Evolutionary conservation across 2,888 invertebrate species (phyloP).

Genomic region (Protophormia terraenovae): DNA sequence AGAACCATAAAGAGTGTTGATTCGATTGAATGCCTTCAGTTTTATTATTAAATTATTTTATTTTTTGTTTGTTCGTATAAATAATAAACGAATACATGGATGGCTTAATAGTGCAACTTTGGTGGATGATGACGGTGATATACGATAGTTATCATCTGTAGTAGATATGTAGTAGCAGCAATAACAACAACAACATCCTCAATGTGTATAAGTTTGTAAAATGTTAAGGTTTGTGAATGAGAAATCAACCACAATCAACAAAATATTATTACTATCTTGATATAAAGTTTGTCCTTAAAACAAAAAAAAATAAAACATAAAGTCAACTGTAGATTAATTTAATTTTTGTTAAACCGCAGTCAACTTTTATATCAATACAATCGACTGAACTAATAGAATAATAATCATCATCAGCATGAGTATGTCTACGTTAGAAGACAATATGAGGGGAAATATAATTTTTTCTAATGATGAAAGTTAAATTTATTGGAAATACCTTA

Average conservation of each 20-base stretch:
- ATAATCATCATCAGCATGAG: too few species aligned
- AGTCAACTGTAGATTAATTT: constrained; percentile 40
- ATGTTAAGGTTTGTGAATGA: constrained; percentile 4
- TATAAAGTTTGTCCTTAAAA: background rate
- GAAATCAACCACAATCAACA: background rate
- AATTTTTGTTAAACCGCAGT: constrained; percentile 21
- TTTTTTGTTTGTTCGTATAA: background rate
- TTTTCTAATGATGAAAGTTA: too few species aligned
- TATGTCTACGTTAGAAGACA: too few species aligned
- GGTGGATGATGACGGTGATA: background rate
- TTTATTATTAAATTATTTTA: too few species aligned
- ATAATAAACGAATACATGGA: background rate
- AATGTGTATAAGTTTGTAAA: background rate
- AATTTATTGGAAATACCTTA: too few species aligned
- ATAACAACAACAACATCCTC: background rate
- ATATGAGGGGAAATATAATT: too few species aligned
- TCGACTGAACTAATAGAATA: too few species aligned
- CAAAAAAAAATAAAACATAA: background rate
- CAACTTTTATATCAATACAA: too few species aligned
- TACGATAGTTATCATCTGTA: background rate
- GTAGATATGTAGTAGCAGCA: too few species aligned
- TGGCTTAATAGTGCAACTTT: background rate
- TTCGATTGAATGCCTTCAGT: constrained; percentile 27
- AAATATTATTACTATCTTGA: too few species aligned
- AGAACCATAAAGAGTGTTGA: too few species aligned